Base-by-base conservation (phyloP, 1,140 invertebrate genomes). In the Lasaia peninsularis region DNA sequence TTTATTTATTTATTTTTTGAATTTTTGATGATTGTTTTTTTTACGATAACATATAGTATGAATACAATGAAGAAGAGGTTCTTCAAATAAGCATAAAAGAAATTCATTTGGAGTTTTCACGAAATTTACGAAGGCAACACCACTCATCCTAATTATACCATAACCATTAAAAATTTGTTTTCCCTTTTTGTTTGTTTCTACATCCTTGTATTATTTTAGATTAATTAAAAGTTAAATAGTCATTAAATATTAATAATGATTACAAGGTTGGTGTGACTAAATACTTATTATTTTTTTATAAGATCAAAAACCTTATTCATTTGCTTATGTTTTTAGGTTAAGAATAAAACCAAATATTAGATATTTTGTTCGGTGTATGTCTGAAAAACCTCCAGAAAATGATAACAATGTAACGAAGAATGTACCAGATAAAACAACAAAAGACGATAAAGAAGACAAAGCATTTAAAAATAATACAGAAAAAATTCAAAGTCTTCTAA, bases 401-500 rank as follows among this genome's bases (percentile, higher is more conserved):
- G 77, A 84, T 66, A 64, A 53, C 16, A 73, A 76, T 54, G 40
- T 53, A 8, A 62, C 69, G 2, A 64, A 53, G 16, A 73, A 76
- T 54, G 40, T 53, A 8, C 62, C 69, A 2, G 73, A 78, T 57
- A 59, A 58, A 44, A 65, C 73, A 58, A 2, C 56, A n/a, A 70
- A 70, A 58, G 49, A 60, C 1, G 11, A 12, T n/a, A 62, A 71
- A 57, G 35, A 57, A 21, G 53, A 69, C 5, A 73, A 80, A 56
- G 44, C 57, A 16, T 49, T 63, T 33, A 73, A 79, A 4, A 64
- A 70, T 10, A 71, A 64, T 24, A 86, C 78, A n/a, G 80, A 86
- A 54, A 88, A 83, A 68, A 86, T 89, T 48, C 86, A 90, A 63
- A 62, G 69, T 52, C 73, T 90, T 3, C 52, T 90, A 10, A 85